Base-by-base conservation (phyloP, 1,140 invertebrate species). In the Uloborus diversus region DNA sequence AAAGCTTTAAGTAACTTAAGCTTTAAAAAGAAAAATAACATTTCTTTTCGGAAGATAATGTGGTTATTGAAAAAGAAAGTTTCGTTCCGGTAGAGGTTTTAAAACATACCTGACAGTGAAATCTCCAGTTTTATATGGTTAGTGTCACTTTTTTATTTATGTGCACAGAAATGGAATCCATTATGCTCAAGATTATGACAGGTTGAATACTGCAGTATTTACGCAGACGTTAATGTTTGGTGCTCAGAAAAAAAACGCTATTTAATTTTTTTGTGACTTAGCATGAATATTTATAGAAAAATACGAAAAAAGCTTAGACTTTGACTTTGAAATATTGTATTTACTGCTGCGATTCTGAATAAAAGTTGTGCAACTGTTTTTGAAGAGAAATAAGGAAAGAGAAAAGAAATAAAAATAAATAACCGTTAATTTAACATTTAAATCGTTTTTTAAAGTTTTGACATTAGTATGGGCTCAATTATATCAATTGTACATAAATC, bases 81-180 rank as follows among this genome's bases (percentile, higher is more conserved):
- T n/a, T n/a, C n/a, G n/a, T n/a, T n/a, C n/a, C 42, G 28, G 51
- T 27, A 23, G 73, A 7, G 49, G 53, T 78, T 65, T 56, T 78
- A 27, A 78, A 65, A 32, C 62, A n/a, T 33, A 65, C 56, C 30
- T 78, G 73, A 78, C 73, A 66, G 73, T 65, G 62, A 78, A 78
- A 78, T 78, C 73, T 78, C 49, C 49, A 56, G 61, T 56, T 78
- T 78, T 78, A 78, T 47, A 62, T 62, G 56, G 28, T 78, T 78
- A 66, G 30, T 78, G 73, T 78, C 73, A 78, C 61, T 65, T 78
- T 78, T 49, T 78, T 65, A 62, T 66, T 78, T 78, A 65, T 78
- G 28, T 9, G 47, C 49, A 20, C 17, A 42, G 33, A 66, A 73
- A 65, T 78, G 47, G 59, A 47, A 78, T 78, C 42, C 13, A 78